These are phyloP conservation scores for Lasiurus borealis DNA, from an alignment of 2,113 vertebrate genomes.

Conservation along the genomic window DNA sequence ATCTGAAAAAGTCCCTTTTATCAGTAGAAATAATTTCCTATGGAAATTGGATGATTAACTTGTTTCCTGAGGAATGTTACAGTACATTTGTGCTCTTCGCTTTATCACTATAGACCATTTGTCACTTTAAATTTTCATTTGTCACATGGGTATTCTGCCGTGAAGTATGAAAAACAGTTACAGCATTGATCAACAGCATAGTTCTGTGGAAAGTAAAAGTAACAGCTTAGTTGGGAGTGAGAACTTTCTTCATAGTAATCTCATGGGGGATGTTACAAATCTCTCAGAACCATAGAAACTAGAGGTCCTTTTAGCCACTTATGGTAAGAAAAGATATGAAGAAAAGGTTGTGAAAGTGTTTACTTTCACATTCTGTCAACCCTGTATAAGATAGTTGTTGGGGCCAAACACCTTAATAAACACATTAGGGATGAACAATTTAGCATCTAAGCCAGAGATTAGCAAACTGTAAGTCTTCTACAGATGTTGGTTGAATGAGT, in stretches of 20 bases:
- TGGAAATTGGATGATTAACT: neutral
- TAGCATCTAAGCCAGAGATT: neutral
- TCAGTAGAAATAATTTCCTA: neutral
- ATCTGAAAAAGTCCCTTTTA: slow-evolving; percentile 3
- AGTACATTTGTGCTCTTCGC: neutral
- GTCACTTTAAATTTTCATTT: slow-evolving; percentile 34
- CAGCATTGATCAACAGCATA: neutral
- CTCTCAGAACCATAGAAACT: neutral
- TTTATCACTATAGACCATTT: neutral
- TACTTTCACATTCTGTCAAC: neutral
- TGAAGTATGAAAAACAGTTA: slow-evolving; percentile 12
- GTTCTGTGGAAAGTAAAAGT: neutral
- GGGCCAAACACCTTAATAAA: neutral
- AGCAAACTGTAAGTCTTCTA: neutral
- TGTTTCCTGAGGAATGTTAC: neutral
- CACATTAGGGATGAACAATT: neutral
- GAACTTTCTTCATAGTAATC: neutral
- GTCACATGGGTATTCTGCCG: neutral
- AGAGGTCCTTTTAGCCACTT: neutral
- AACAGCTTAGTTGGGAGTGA: neutral
- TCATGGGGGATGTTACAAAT: neutral
- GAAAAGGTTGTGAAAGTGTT: neutral
- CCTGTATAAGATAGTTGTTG: neutral
- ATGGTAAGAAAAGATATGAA: neutral
- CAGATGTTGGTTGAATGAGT: neutral